A percentile compares a stretch with the other conserved stretches of the same genome.
phyloP scores from a whole-genome alignment of 2,888 invertebrate species.

The Sarcophaga variegata region DNA sequence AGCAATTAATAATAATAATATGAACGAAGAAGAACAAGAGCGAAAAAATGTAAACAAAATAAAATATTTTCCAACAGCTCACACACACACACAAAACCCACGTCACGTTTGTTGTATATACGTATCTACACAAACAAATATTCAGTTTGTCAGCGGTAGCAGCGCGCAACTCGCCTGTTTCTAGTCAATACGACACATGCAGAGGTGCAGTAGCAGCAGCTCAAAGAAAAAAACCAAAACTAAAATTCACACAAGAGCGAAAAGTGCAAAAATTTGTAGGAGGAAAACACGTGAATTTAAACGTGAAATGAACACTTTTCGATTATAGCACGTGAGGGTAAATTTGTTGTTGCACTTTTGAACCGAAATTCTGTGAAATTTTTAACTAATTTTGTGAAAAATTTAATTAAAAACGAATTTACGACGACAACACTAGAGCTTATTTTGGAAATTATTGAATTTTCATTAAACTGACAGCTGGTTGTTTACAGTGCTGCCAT shows the following conservation, averaged over 20 bases:
- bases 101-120: not conserved
- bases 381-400: constrained; percentile 51
- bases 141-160: constrained; percentile 27
- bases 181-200: constrained; percentile 36
- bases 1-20: not conserved
- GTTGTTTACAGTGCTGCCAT: constrained; percentile 41
- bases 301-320: constrained; percentile 35
- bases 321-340: constrained; percentile 18
- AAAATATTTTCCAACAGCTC: constrained; percentile 45
- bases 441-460: constrained; percentile 72
- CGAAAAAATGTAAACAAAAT: constrained; percentile 61
- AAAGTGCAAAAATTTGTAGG: constrained; percentile 44
- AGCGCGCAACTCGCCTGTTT: constrained; percentile 41
- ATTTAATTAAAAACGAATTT: constrained; percentile 65
- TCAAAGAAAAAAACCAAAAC: constrained; percentile 9
- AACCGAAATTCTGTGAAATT: constrained; percentile 51
- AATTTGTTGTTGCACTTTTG: constrained; percentile 37
- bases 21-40: constrained; percentile 7
- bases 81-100: constrained; percentile 23
- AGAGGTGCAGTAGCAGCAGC: not conserved
- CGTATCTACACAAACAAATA: constrained; percentile 27
- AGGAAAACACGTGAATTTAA: constrained; percentile 59
- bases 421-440: constrained; percentile 63
- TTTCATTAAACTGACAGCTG: constrained; percentile 71
- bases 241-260: constrained; percentile 19